These are phyloP conservation scores for Aratinga solstitialis DNA, from an alignment of 2,797 vertebrate species.

Conservation along the genomic window DNA sequence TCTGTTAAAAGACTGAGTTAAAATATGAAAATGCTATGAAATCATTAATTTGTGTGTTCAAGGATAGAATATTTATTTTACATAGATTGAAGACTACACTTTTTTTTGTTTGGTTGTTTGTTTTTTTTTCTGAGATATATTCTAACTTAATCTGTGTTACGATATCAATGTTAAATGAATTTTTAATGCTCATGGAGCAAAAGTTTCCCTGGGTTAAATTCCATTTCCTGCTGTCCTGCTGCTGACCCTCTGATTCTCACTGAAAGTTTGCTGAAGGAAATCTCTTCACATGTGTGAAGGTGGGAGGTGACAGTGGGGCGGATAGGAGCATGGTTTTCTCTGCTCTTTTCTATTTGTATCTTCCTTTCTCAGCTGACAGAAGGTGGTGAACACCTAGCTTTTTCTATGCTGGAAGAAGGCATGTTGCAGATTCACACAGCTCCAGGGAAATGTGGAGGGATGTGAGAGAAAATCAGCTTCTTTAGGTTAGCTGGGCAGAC, in stretches of 20 bases:
- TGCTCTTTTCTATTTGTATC: not conserved
- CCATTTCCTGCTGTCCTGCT: not conserved
- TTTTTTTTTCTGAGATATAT: not conserved
- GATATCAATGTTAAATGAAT: not conserved
- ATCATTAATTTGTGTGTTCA: slow-evolving; percentile 24
- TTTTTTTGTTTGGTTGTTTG: not conserved
- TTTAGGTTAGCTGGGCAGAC: not conserved
- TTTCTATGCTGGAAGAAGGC: not conserved
- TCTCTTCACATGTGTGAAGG: not conserved
- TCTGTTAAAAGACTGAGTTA: slow-evolving; percentile 60
- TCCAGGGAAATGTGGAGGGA: not conserved
- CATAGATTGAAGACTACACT: not conserved
- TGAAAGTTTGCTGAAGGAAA: not conserved
- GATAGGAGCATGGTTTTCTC: not conserved
- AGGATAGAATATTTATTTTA: slow-evolving; percentile 25
- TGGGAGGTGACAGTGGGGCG: not conserved
- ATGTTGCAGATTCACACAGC: not conserved
- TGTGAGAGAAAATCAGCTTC: not conserved
- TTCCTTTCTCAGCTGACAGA: not conserved
- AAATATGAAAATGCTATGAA: slow-evolving; percentile 54
- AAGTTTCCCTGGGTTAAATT: not conserved
- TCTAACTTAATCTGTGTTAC: not conserved
- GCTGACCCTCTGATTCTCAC: not conserved
- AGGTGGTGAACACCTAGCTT: not conserved
- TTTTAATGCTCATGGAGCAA: not conserved